Evolutionary conservation across 2,888 invertebrate species (phyloP).

Genomic region (Polydrusus tereticollis): DNA sequence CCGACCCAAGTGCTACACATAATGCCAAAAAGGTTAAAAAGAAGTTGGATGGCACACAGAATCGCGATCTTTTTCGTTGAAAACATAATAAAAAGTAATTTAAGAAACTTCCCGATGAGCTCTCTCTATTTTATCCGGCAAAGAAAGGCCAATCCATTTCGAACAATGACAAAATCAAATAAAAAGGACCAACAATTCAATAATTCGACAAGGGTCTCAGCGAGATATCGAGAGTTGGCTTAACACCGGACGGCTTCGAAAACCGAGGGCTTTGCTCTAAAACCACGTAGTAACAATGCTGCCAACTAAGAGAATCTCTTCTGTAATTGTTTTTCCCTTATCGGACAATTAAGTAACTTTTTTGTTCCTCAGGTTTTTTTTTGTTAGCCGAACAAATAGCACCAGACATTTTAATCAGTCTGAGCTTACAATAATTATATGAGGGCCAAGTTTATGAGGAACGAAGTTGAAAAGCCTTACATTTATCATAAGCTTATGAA

Average conservation of each 20-base stretch:
- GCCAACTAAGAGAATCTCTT: slow-evolving; percentile 49
- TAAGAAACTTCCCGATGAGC: neutral
- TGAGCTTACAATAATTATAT: neutral
- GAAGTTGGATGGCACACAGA: too few species aligned
- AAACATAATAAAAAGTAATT: neutral
- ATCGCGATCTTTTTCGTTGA: too few species aligned
- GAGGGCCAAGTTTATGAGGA: too few species aligned
- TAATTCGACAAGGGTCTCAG: slow-evolving; percentile 57
- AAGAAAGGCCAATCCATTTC: slow-evolving; percentile 24
- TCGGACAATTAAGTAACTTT: slow-evolving; percentile 6
- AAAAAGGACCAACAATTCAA: slow-evolving; percentile 58
- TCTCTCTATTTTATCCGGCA: neutral
- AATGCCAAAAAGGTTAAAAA: too few species aligned
- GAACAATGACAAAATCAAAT: slow-evolving; percentile 53
- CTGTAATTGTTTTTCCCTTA: slow-evolving; percentile 37
- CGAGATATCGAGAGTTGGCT: slow-evolving; percentile 56
- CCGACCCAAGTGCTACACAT: too few species aligned
- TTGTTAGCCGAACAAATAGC: slow-evolving; percentile 5
- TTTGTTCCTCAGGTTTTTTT: neutral
- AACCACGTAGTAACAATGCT: slow-evolving; percentile 51
- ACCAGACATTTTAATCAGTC: slow-evolving; percentile 6
- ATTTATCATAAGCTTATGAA: too few species aligned
- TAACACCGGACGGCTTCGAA: slow-evolving; percentile 56
- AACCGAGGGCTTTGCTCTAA: slow-evolving; percentile 52
- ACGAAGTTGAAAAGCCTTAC: too few species aligned